Evolutionary conservation across 2,888 invertebrate species (phyloP), one percentile per base, ranked within the genome.

Genomic region (Yponomeuta cagnagella): DNA sequence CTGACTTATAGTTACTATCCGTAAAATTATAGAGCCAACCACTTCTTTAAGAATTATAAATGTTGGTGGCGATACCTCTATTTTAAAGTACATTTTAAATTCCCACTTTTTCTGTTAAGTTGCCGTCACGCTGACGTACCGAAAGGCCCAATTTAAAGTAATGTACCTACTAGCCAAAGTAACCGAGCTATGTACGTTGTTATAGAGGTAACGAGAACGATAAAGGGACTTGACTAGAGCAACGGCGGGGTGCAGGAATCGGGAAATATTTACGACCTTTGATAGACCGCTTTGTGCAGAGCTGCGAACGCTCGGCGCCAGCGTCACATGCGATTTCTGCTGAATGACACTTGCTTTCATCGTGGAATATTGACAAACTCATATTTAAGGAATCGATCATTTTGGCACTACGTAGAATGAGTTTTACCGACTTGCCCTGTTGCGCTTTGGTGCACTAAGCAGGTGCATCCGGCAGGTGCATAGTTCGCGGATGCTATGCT

Each of bases 211-310:
- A 65, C 23, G 33, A 23, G 30, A 15, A 58, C 52, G 12, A 85
- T 82, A 84, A 82, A 81, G 82, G 82, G 87, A 86, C 89, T 88
- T 86, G 74, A 82, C 80, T 79, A 84, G 81, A 82, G 15, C 15
- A 12, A 15, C 52, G 76, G 77, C 79, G 79, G 67, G 31, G 10
- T 43, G 77, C 77, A 79, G 78, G 84, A 84, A 84, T 86, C 81
- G 78, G 84, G 85, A 86, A 86, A 88, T 90, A 89, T 90, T 89
- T 89, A 90, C 88, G 87, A 87, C 85, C 79, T 87, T 83, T 89
- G 89, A 89, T 90, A 85, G 85, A 89, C 80, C 79, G 83, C 86
- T 88, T 87, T 89, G 85, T 88, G 83, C 79, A 76, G 80, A 77
- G 76, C 77, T 77, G 79, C 77, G 74, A 73, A 73, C 73, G 74